Conservation (phyloP, 1,140 invertebrate genomes). For the Pseudomyrmex cubaensis region DNA sequence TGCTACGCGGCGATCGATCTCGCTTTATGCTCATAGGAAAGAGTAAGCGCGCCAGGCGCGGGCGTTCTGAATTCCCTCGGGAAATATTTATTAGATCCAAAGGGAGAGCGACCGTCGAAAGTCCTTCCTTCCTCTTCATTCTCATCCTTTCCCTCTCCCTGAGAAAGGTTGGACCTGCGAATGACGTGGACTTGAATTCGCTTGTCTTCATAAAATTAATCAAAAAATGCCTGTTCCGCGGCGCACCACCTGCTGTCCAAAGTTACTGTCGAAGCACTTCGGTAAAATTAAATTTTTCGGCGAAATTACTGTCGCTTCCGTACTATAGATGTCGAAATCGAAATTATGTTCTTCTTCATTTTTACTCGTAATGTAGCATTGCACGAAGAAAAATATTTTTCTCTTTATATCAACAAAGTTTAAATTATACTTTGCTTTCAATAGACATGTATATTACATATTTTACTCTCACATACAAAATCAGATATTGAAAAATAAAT, state of each 20-base stretch:
- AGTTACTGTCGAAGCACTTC: slow-evolving; percentile 50
- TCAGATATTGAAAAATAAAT: slow-evolving; percentile 2
- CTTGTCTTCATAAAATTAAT: slow-evolving; percentile 62
- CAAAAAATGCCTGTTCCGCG: slow-evolving; percentile 56
- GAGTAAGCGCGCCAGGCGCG: slow-evolving; percentile 7
- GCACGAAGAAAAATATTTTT: background rate
- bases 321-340: slow-evolving; percentile 31
- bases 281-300: slow-evolving; percentile 58
- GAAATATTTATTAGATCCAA: slow-evolving; percentile 66
- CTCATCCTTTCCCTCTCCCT: too few relatives aligned
- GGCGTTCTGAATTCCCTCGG: slow-evolving; percentile 52
- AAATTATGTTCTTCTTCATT: background rate
- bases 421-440: too few relatives aligned
- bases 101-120: slow-evolving; percentile 28
- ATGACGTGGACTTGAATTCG: slow-evolving; percentile 40
- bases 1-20: slow-evolving; percentile 69
- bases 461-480: background rate
- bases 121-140: background rate
- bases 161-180: slow-evolving; percentile 26
- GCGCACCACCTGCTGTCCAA: slow-evolving; percentile 33
- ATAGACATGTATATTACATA: slow-evolving; percentile 6
- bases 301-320: slow-evolving; percentile 28
- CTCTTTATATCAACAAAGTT: too few relatives aligned
- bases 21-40: background rate
- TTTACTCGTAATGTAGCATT: background rate